Base-by-base conservation (phyloP, 2,888 invertebrate genomes). In the Drosophila tanythrix region DNA sequence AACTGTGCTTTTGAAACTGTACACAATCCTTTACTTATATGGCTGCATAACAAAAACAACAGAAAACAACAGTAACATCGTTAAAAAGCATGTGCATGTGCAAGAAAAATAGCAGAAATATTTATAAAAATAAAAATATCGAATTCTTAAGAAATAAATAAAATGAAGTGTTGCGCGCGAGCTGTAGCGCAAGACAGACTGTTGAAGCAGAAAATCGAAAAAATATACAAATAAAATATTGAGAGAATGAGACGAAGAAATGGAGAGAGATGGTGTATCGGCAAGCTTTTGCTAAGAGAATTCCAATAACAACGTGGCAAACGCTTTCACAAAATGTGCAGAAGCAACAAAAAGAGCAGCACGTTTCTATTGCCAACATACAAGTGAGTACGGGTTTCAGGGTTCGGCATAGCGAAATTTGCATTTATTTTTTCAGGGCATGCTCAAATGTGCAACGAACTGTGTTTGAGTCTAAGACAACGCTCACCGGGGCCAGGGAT, bases 371-470 rank as follows among this genome's bases (percentile, higher is more conserved):
- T 65, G 74, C 70, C 55, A 70, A 59, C 70, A 63, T 79, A 67
- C 79, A 76, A 43, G 43, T 36, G 60, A 55, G 59, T 48, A 27
- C 3, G 40, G 63, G 73, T 59, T 48, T 73, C 64, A 53, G 61
- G 81, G 75, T 76, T 86, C 79, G 83, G 79, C 51, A 75, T 79
- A 64, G 83, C 79, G 73, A 86, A 88, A 86, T 89, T 87, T 87
- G 88, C 89, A 89, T 87, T 84, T 87, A 81, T 89, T 87, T 89
- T 88, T 82, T 82, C 74, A 83, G 86, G 88, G 86, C 86, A 89
- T 86, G 90, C 88, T 88, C 90, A 86, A 89, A 83, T 89, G 88
- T 89, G 90, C 90, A 88, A 83, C 90, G 88, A 89, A 89, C 89
- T 89, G 89, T 89, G 77, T 69, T 79, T 82, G 83, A 85, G 78